Percentiles rank a stretch among this genome's conserved stretches.
Conservation (phyloP, 2,113 vertebrate species). For the Castor canadensis region DNA sequence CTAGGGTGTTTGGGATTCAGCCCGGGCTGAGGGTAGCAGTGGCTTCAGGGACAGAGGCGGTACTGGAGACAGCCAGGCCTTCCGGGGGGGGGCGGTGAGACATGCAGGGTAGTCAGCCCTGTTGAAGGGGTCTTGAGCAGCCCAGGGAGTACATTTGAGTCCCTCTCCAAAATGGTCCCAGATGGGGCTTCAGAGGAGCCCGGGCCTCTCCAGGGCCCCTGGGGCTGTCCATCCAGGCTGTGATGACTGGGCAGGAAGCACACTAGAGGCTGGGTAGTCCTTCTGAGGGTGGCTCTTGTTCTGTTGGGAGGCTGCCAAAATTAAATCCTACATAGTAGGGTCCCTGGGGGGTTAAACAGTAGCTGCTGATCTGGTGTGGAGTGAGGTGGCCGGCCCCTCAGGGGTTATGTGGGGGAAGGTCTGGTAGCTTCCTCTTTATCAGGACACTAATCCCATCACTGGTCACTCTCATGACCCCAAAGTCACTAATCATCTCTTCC, state of each 20-base stretch:
- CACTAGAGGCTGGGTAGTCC: fast-evolving
- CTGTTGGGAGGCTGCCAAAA: not conserved
- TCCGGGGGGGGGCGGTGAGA: not conserved
- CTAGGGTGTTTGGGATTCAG: not conserved
- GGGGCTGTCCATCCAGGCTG: fast-evolving
- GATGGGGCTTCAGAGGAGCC: fast-evolving
- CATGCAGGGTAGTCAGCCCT: not conserved
- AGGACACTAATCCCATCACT: not conserved
- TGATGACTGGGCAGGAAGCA: fast-evolving
- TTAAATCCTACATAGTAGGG: fast-evolving
- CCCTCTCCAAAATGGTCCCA: not conserved
- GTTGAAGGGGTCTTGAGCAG: not conserved
- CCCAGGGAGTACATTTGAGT: not conserved
- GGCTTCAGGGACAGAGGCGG: not conserved
- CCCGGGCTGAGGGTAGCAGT: not conserved
- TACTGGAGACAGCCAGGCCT: not conserved
- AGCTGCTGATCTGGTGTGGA: fast-evolving
- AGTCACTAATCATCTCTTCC: not conserved
- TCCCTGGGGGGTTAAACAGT: too few relatives aligned
- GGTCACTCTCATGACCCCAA: fast-evolving
- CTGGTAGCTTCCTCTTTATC: too few relatives aligned
- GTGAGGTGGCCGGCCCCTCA: too few relatives aligned
- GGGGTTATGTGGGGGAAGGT: too few relatives aligned
- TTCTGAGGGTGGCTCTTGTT: fast-evolving
- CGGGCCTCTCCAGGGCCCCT: not conserved